phyloP scores from a whole-genome alignment of 2,888 invertebrate genomes.

The Nephrocerus scutellatus region DNA sequence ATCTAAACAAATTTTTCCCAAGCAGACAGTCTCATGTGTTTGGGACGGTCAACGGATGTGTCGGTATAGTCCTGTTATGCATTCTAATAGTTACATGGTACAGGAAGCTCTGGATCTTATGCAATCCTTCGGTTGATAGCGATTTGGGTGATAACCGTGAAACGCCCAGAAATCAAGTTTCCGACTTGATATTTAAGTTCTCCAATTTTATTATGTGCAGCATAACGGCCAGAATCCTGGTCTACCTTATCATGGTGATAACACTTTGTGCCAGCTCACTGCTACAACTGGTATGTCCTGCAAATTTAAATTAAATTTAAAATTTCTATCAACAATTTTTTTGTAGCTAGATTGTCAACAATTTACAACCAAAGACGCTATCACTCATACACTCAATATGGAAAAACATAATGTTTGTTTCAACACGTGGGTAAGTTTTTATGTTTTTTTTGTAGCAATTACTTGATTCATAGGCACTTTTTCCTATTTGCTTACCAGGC shows the following conservation, averaged over 20 bases:
- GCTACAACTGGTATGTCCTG: conserved; percentile 52
- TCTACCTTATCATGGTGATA: conserved; percentile 62
- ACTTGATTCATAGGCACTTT: background rate
- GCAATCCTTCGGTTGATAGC: conserved; percentile 21
- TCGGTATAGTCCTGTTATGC: conserved; percentile 50
- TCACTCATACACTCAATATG: conserved; percentile 12
- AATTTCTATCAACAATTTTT: background rate
- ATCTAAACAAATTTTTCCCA: conserved; percentile 16
- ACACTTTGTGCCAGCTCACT: conserved; percentile 60
- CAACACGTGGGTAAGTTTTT: conserved; percentile 42
- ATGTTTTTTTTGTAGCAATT: background rate
- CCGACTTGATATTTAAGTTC: conserved; percentile 55
- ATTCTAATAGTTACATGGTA: conserved; percentile 70
- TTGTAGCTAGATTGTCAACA: conserved; percentile 30
- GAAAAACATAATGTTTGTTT: conserved; percentile 33
- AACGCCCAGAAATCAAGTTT: conserved; percentile 50
- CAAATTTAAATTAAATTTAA: background rate
- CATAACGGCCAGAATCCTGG: conserved; percentile 54
- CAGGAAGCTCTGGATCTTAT: conserved; percentile 61
- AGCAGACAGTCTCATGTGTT: conserved; percentile 40
- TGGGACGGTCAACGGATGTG: conserved; percentile 49
- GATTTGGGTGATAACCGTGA: conserved; percentile 18
- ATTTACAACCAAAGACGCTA: conserved; percentile 11
- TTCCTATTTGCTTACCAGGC: conserved; percentile 30
- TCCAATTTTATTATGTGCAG: conserved; percentile 59